Evolutionary conservation across 1,140 invertebrate species (phyloP), one percentile per base, ranked within the genome.

Genomic region (Cephus cinctus): DNA sequence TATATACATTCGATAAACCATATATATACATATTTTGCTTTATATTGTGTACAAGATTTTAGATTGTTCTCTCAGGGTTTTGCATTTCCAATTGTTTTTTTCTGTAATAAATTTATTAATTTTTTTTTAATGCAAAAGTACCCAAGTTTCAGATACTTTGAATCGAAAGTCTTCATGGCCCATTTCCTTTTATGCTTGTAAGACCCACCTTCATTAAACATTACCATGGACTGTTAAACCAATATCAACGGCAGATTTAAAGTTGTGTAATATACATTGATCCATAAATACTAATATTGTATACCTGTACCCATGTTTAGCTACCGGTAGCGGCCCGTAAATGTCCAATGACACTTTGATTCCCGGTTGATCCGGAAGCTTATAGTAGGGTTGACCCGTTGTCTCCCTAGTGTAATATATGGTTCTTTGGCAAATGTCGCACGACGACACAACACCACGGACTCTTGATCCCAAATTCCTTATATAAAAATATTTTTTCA

Each of bases 1-100:
- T 51, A 27, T 46, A 50, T 5, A 43, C 18, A 30, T 45, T 54
- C 12, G 4, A 42, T n/a, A n/a, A n/a, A n/a, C n/a, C n/a, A n/a
- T n/a, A n/a, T n/a, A n/a, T n/a, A n/a, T n/a, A n/a, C n/a, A n/a
- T n/a, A n/a, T n/a, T n/a, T n/a, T n/a, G n/a, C n/a, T n/a, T n/a
- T n/a, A n/a, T n/a, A n/a, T n/a, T n/a, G n/a, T n/a, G n/a, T n/a
- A n/a, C n/a, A n/a, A n/a, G n/a, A n/a, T n/a, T n/a, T n/a, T n/a
- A n/a, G n/a, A n/a, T n/a, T n/a, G n/a, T n/a, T n/a, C n/a, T n/a
- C n/a, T n/a, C n/a, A n/a, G n/a, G n/a, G n/a, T n/a, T n/a, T n/a
- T n/a, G n/a, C n/a, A n/a, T n/a, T n/a, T n/a, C n/a, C n/a, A n/a
- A n/a, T n/a, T n/a, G n/a, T n/a, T 41, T 42, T 34, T 31, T 22